These are phyloP conservation scores for Liolophura sinensis DNA, from an alignment of 1,140 invertebrate species.

Conservation along the genomic window DNA sequence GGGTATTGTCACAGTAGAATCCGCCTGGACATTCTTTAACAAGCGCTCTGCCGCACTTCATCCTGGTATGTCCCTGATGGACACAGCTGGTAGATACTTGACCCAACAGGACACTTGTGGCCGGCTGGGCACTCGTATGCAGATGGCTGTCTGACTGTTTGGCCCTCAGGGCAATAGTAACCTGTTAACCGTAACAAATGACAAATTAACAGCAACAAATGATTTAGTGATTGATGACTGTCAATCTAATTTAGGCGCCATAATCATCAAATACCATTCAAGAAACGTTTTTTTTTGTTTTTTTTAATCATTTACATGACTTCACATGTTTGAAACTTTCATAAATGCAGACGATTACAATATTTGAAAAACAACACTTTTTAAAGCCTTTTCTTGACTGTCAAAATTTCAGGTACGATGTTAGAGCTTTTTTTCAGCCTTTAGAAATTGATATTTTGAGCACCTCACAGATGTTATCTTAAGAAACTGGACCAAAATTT, in stretches of 20 bases:
- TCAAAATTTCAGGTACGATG: no score
- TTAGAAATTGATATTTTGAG: no score
- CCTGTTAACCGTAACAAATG: neutral
- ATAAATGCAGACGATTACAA: no score
- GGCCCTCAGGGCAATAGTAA: slow-evolving; percentile 20
- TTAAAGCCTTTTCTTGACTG: no score
- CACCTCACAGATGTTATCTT: no score
- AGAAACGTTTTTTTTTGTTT: neutral
- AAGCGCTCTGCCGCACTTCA: slow-evolving; percentile 28
- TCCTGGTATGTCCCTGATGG: slow-evolving; percentile 46
- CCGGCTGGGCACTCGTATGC: slow-evolving; percentile 16
- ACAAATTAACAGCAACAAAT: slow-evolving; percentile 31
- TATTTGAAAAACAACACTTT: no score
- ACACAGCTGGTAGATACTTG: slow-evolving; percentile 34
- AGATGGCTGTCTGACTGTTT: slow-evolving; percentile 13
- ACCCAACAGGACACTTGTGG: slow-evolving; percentile 25
- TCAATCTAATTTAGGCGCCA: slow-evolving; percentile 19
- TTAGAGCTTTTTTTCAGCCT: no score
- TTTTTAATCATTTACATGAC: no score
- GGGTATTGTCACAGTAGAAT: slow-evolving; percentile 49
- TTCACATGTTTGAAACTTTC: no score
- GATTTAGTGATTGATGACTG: slow-evolving; percentile 22
- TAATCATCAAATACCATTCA: neutral
- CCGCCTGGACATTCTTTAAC: slow-evolving; percentile 43
- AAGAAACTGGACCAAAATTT: no score